A percentile compares a stretch with the other conserved stretches of the same genome.
These are phyloP conservation scores for Halichoerus grypus DNA, from an alignment of 2,113 vertebrate genomes.

Conservation along the genomic window DNA sequence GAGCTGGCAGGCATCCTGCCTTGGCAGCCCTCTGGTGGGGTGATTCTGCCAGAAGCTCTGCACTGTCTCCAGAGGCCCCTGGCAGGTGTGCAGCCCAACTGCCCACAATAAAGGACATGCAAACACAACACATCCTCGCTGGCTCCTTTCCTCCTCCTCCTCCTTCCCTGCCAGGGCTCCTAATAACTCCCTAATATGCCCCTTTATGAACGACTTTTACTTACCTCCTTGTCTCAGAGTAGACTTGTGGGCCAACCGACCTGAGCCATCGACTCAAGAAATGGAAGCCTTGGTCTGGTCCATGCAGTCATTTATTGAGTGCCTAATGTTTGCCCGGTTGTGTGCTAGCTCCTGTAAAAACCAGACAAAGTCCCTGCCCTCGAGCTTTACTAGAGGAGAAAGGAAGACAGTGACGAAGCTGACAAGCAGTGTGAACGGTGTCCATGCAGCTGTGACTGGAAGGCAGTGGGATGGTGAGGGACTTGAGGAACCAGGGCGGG, in stretches of 20 bases:
- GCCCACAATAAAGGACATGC: background rate
- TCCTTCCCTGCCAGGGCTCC: background rate
- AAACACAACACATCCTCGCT: background rate
- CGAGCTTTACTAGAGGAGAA: background rate
- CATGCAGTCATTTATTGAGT: background rate
- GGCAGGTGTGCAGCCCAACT: background rate
- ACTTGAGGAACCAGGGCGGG: too few relatives aligned
- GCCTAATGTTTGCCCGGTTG: background rate
- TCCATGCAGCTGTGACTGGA: background rate
- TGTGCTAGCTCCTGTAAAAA: background rate
- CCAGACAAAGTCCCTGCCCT: background rate
- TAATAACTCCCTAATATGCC: background rate
- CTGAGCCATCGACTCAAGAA: background rate
- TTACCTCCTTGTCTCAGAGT: background rate
- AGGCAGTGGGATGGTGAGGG: background rate
- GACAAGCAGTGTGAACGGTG: fast-evolving
- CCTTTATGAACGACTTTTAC: background rate
- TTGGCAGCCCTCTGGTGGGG: fast-evolving
- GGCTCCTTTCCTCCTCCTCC: background rate
- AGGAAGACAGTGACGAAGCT: background rate
- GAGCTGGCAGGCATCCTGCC: background rate
- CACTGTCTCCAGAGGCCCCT: background rate
- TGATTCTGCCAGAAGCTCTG: background rate
- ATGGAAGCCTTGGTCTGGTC: background rate
- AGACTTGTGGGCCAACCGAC: background rate